phyloP scores from a whole-genome alignment of 2,797 vertebrate genomes.

The Thripadectes ignobilis region DNA sequence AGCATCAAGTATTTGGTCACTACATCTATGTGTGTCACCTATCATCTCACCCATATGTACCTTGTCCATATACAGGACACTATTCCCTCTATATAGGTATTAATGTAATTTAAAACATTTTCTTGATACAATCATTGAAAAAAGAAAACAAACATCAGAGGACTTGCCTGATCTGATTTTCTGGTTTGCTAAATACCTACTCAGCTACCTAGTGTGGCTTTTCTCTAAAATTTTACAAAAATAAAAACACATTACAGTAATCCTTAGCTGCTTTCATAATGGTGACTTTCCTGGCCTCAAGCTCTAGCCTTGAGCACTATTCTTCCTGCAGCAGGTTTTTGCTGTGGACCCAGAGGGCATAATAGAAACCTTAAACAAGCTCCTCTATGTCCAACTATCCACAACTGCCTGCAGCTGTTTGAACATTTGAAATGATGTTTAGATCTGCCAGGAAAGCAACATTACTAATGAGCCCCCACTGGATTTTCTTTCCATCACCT shows the following conservation, averaged over 20 bases:
- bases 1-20: background rate
- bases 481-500: background rate
- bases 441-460: background rate
- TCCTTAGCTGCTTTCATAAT: background rate
- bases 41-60: background rate
- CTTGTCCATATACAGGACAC: background rate
- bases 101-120: background rate
- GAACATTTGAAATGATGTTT: background rate
- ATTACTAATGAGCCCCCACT: background rate
- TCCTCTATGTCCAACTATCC: background rate
- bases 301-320: background rate
- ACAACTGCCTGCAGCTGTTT: background rate
- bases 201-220: background rate
- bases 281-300: background rate
- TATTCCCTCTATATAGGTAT: background rate
- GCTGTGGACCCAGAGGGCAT: background rate
- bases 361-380: background rate
- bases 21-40: background rate
- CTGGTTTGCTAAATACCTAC: background rate
- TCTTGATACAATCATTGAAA: background rate
- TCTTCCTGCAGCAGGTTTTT: background rate
- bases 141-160: background rate
- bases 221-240: background rate
- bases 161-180: background rate
- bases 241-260: background rate